These are phyloP conservation scores for Saimiri boliviensis DNA, from an alignment of 2,113 vertebrate genomes.

Conservation along the genomic window DNA sequence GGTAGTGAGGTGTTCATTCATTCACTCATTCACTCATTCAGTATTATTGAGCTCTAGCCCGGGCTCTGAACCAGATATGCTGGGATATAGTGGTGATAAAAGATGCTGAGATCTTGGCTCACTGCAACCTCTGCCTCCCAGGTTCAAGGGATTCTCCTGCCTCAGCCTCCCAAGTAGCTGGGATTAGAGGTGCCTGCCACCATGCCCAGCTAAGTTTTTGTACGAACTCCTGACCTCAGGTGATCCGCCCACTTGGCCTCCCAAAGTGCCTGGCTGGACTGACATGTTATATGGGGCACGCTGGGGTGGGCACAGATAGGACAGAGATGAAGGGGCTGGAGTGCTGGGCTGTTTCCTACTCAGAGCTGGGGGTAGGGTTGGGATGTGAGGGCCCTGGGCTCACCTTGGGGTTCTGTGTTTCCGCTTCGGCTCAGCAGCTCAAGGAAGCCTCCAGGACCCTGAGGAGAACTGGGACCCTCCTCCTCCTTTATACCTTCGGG, in stretches of 20 bases:
- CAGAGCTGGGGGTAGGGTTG: not conserved
- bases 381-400: not conserved
- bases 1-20: not conserved
- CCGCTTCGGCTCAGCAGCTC: not conserved
- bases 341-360: not conserved
- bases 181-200: too few species aligned
- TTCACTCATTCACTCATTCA: not conserved
- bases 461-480: not conserved
- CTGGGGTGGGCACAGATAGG: too few species aligned
- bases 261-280: too few species aligned
- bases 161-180: too few species aligned
- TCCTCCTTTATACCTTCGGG: conserved; percentile 78
- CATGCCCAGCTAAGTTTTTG: too few species aligned
- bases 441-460: conserved; percentile 2
- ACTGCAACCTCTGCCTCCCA: too few species aligned
- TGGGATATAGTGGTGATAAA: not conserved
- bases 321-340: not conserved
- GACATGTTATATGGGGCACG: too few species aligned
- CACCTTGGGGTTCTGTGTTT: conserved; percentile 53
- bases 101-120: not conserved
- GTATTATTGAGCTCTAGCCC: not conserved
- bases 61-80: not conserved
- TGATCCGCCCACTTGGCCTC: too few species aligned
- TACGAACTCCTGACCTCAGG: too few species aligned
- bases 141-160: too few species aligned